These are phyloP conservation scores for Cotesia glomerata DNA, from an alignment of 1,140 invertebrate species.

Conservation along the genomic window DNA sequence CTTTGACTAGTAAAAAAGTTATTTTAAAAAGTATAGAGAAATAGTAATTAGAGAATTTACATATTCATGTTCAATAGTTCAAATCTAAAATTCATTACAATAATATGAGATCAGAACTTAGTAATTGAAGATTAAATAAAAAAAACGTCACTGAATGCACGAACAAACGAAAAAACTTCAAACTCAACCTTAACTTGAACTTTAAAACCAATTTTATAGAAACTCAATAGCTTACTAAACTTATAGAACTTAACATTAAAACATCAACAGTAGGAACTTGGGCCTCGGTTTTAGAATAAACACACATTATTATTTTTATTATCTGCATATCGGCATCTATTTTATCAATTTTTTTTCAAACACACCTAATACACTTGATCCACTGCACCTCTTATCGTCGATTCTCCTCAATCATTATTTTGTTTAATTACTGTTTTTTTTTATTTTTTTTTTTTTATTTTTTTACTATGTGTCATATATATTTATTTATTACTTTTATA, in stretches of 20 bases:
- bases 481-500: neutral
- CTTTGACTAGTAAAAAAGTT: neutral
- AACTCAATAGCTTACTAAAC: too few relatives aligned
- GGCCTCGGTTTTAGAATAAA: slow-evolving; percentile 28
- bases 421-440: neutral
- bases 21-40: neutral
- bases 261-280: slow-evolving; percentile 8
- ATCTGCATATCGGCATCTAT: slow-evolving; percentile 31
- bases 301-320: slow-evolving; percentile 24
- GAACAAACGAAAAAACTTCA: neutral
- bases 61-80: neutral
- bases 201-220: neutral
- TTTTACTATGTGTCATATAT: neutral
- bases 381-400: slow-evolving; percentile 34
- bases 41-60: neutral
- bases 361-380: slow-evolving; percentile 33
- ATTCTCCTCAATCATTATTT: slow-evolving; percentile 22
- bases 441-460: neutral
- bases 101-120: too few relatives aligned
- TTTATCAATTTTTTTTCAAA: slow-evolving; percentile 24
- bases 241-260: neutral
- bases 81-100: too few relatives aligned
- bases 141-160: neutral
- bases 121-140: too few relatives aligned
- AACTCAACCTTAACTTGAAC: neutral